Evolutionary conservation across 2,113 vertebrate species (phyloP), one percentile per base, ranked within the genome.

Genomic region (Actenoides lindsayi): DNA sequence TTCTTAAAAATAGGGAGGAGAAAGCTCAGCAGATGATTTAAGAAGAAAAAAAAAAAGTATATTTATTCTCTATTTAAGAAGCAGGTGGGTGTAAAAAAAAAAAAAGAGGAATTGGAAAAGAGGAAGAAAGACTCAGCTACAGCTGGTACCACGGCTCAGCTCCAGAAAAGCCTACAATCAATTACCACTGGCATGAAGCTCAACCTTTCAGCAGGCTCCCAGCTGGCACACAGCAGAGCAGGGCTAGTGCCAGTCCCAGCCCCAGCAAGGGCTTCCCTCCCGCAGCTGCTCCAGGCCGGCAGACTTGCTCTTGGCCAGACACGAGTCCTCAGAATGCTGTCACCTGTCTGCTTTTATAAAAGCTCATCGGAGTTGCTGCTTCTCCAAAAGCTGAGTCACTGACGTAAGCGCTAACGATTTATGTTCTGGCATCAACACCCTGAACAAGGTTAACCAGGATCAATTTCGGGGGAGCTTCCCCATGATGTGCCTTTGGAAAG

Each of bases 161-260:
- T 97, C 97, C 96, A 97, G 94, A 67, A 92, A 96, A 94, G 91
- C 79, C 87, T 64, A 79, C 94, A 93, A 93, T 91, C 94, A 95
- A 87, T 92, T 90, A 94, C 85, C 54, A 79, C 87, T 85, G 78
- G 89, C 90, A 90, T 3, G 31, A 75, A 95, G 88, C 92, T 93
- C 44, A 41, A 69, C 70, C 89, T 93, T 96, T 93, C 94, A 90
- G 93, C 73, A 76, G 90, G 90, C 73, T 0, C 90, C 93, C 96
- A 96, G 93, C 94, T 96, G 96, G 96, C 95, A 94, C 48, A 11
- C 1, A 84, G 75, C 83, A 81, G 63, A 31, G 69, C 89, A 95
- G 87, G 87, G 96, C 63, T 64, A 46, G 59, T 21, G 31, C 94
- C 96, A 97, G 90, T 59, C 80, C 63, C 1, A 0, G 74, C 64